Evolutionary conservation across 2,888 invertebrate species (phyloP).

Genomic region (Agrotis puta): DNA sequence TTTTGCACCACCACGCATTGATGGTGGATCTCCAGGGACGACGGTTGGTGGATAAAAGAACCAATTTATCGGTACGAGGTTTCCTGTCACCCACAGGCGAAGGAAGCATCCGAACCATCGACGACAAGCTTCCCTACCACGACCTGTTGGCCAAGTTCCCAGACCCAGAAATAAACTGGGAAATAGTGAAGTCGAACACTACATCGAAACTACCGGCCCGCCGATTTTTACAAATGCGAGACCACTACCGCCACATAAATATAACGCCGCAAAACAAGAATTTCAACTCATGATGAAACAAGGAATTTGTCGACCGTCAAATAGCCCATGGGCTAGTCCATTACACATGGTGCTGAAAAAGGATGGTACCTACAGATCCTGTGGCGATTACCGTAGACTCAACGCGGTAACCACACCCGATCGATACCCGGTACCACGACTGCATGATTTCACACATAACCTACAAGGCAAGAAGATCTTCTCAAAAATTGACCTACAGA

Average conservation of each 20-base stretch:
- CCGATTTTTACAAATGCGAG: not conserved
- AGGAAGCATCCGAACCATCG: too few species aligned
- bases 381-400: not conserved
- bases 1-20: too few species aligned
- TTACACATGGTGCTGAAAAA: conserved; percentile 11
- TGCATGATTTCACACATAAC: conserved; percentile 6
- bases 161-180: not conserved
- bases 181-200: conserved; percentile 11
- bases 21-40: too few species aligned
- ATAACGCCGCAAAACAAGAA: conserved; percentile 9
- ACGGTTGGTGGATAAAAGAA: too few species aligned
- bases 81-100: too few species aligned
- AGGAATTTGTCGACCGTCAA: conserved; percentile 10
- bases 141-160: conserved; percentile 14
- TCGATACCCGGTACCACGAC: conserved; percentile 6
- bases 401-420: not conserved
- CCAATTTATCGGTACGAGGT: too few species aligned
- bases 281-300: conserved; percentile 4
- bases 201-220: conserved; percentile 17
- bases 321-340: conserved; percentile 24
- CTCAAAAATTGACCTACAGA: conserved; percentile 11
- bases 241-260: conserved; percentile 8
- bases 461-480: not conserved
- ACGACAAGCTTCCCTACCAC: conserved; percentile 4
- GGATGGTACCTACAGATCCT: conserved; percentile 5